phyloP scores from a whole-genome alignment of 2,113 vertebrate genomes.

The Corythoichthys haematopterus region DNA sequence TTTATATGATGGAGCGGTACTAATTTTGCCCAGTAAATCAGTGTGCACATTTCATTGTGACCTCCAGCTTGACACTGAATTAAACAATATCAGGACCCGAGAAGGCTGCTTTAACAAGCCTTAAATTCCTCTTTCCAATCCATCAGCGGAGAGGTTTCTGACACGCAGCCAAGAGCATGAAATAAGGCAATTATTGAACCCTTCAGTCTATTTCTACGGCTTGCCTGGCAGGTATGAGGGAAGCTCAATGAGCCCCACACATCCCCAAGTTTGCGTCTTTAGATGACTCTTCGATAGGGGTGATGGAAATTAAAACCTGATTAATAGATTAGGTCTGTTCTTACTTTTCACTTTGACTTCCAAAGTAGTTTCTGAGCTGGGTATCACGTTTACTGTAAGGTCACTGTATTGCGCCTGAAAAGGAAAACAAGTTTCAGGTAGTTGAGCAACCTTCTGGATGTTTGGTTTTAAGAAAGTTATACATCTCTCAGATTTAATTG shows the following conservation, averaged over 20 bases:
- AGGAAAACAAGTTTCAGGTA: background rate
- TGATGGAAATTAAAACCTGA: constrained; percentile 20
- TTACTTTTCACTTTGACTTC: background rate
- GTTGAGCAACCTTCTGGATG: constrained; percentile 2
- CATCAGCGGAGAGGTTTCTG: constrained; percentile 73
- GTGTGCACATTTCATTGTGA: constrained; percentile 61
- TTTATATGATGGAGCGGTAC: constrained; percentile 70
- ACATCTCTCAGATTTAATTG: too few species aligned
- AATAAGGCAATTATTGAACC: constrained; percentile 82
- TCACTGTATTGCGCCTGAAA: background rate
- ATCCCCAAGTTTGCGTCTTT: constrained; percentile 17
- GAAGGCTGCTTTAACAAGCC: constrained; percentile 72
- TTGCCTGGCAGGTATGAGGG: constrained; percentile 34
- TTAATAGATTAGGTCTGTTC: constrained; percentile 21
- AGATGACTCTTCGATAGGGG: constrained; percentile 44
- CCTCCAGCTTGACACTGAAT: constrained; percentile 71
- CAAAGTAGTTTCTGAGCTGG: background rate
- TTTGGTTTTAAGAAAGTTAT: too few species aligned
- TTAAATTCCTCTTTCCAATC: constrained; percentile 71
- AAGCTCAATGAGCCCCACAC: constrained; percentile 5
- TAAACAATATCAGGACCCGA: constrained; percentile 73
- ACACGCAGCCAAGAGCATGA: constrained; percentile 75
- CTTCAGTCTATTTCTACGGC: constrained; percentile 70
- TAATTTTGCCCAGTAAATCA: constrained; percentile 72
- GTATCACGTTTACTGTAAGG: background rate